A percentile compares a stretch with the other conserved stretches of the same genome.
Evolutionary conservation across 1,140 invertebrate species (phyloP).

Genomic region (Drosophila subobscura): DNA sequence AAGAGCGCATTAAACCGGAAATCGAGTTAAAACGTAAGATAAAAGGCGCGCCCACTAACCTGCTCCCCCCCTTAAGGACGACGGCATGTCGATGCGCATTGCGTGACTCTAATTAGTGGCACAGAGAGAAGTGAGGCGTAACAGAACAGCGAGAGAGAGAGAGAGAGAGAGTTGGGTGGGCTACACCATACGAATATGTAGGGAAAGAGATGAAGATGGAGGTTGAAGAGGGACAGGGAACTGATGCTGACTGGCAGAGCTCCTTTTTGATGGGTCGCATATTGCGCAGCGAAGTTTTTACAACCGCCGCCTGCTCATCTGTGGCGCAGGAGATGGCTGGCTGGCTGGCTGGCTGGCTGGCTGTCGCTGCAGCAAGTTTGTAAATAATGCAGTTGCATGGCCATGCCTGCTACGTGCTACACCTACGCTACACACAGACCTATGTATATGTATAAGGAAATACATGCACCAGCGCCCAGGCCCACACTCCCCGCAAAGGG

Average conservation of each 20-base stretch:
- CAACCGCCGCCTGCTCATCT: slow-evolving; percentile 45
- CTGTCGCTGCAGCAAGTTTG: slow-evolving; percentile 54
- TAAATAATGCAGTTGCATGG: slow-evolving; percentile 66
- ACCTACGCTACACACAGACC: background rate
- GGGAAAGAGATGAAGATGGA: background rate
- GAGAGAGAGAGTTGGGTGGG: background rate
- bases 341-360: slow-evolving; percentile 27
- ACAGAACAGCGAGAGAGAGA: no score
- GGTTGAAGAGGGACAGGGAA: background rate
- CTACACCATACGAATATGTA: background rate
- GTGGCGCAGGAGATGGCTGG: slow-evolving; percentile 12
- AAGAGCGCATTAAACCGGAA: slow-evolving; percentile 65
- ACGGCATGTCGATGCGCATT: slow-evolving; percentile 25
- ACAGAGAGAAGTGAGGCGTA: background rate
- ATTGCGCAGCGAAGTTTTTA: slow-evolving; percentile 53
- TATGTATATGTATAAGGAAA: background rate
- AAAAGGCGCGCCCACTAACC: slow-evolving; percentile 17
- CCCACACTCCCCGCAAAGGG: slow-evolving; percentile 44
- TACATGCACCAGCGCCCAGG: background rate
- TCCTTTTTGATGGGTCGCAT: slow-evolving; percentile 20
- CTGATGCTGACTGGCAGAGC: slow-evolving; percentile 2
- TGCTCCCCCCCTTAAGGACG: slow-evolving; percentile 12
- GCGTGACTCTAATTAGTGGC: slow-evolving; percentile 62
- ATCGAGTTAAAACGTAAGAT: slow-evolving; percentile 65
- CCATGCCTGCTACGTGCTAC: slow-evolving; percentile 17